Evolutionary conservation across 92 coral and sea anemone genomes (phyloP).

Genomic region (Bergia sp.): DNA sequence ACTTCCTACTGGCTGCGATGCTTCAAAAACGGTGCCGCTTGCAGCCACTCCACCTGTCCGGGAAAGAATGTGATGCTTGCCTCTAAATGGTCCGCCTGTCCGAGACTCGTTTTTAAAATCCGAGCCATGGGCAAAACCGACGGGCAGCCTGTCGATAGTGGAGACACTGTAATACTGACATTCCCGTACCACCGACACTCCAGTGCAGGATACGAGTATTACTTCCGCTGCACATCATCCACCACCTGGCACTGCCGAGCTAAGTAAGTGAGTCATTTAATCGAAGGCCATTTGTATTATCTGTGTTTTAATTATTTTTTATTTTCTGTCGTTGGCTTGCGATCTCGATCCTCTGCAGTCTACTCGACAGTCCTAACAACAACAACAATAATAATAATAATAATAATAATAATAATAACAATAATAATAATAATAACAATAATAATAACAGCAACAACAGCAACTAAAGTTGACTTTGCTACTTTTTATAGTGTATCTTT

Average conservation of each 20-base stretch:
- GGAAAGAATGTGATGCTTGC: conserved; percentile 43
- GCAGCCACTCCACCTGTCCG: conserved; percentile 51
- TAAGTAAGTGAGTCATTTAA: not conserved
- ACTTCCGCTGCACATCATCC: not conserved
- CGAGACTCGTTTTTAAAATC: conserved; percentile 45
- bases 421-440: too few relatives aligned
- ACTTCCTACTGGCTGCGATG: conserved; percentile 63
- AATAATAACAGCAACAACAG: too few relatives aligned
- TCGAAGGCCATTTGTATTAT: too few relatives aligned
- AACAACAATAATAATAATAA: too few relatives aligned
- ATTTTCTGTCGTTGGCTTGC: not conserved
- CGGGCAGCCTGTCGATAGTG: conserved; percentile 79
- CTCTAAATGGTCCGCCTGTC: conserved; percentile 69
- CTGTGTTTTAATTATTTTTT: too few relatives aligned
- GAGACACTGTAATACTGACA: conserved; percentile 60
- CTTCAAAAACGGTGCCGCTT: conserved; percentile 7
- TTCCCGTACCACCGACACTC: conserved; percentile 24
- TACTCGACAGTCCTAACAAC: too few relatives aligned
- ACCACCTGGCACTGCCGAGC: not conserved
- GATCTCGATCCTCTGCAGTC: too few relatives aligned
- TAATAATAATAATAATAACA: too few relatives aligned
- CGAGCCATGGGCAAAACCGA: conserved; percentile 67
- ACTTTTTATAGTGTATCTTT: too few relatives aligned
- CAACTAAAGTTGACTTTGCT: too few relatives aligned
- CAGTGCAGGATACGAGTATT: not conserved